phyloP scores from a whole-genome alignment of 2,113 vertebrate species.

The Hemiprocne comata region DNA sequence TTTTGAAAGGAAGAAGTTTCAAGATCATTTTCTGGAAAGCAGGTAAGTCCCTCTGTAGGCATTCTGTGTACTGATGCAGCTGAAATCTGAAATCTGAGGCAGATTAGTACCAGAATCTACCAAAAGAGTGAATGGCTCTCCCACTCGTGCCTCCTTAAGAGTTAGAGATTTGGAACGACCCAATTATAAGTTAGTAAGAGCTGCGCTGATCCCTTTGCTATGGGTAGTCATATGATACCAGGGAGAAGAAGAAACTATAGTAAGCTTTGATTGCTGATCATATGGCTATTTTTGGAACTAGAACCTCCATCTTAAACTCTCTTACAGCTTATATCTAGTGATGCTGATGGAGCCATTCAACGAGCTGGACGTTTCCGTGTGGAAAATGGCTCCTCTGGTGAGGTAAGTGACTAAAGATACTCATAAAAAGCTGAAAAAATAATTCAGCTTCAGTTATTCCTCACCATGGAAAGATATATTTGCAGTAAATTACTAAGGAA shows the following conservation, averaged over 20 bases:
- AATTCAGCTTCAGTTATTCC: neutral
- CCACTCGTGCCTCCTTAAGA: accelerated
- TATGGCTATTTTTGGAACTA: neutral
- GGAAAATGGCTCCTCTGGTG: conserved; percentile 94
- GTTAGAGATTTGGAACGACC: no score
- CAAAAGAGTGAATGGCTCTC: neutral
- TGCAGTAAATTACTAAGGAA: neutral
- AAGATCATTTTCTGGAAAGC: neutral
- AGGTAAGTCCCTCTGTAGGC: neutral
- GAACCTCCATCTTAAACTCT: neutral
- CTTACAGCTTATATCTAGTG: conserved; percentile 94
- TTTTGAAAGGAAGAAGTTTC: neutral
- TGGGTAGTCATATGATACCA: neutral
- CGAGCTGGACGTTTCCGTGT: conserved; percentile 96
- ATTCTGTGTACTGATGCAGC: neutral
- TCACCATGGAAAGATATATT: neutral
- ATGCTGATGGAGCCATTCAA: conserved; percentile 97
- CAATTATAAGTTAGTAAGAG: neutral
- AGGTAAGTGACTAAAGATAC: conserved; percentile 78
- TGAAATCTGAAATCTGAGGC: neutral
- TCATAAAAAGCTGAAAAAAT: neutral
- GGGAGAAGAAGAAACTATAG: neutral
- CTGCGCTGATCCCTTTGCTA: neutral
- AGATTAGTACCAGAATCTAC: neutral
- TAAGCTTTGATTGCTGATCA: neutral